Conservation (phyloP, 2,113 vertebrate species). For the Corydoras sp. region DNA sequence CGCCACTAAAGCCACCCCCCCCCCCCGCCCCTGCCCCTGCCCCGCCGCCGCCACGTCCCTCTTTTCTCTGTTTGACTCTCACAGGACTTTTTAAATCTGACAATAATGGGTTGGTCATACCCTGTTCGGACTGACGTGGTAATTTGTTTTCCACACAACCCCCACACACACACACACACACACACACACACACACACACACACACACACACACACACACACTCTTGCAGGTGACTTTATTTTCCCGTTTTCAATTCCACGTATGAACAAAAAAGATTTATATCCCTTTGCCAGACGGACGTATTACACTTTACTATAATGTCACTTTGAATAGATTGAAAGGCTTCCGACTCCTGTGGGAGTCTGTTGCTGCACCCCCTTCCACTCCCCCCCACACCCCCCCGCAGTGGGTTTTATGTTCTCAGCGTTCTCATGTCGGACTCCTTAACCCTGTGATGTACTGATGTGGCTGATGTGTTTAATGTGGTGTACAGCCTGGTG, state of each 20-base stretch:
- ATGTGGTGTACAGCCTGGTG: slow-evolving; percentile 78
- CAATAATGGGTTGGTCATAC: slow-evolving; percentile 19
- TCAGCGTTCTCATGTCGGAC: neutral
- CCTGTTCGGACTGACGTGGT: slow-evolving; percentile 4
- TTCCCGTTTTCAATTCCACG: slow-evolving; percentile 28
- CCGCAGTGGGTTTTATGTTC: slow-evolving; percentile 3
- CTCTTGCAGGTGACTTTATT: slow-evolving; percentile 24
- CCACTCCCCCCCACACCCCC: no score
- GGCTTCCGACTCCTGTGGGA: neutral
- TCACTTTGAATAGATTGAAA: slow-evolving; percentile 1
- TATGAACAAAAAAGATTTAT: slow-evolving; percentile 22
- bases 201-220: neutral
- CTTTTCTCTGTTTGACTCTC: slow-evolving; percentile 3
- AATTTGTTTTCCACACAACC: slow-evolving; percentile 17
- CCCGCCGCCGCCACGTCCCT: neutral
- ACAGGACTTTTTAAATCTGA: slow-evolving; percentile 24
- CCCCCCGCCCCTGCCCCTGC: neutral
- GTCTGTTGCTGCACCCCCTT: neutral
- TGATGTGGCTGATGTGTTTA: slow-evolving; percentile 88
- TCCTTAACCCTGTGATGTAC: slow-evolving; percentile 75
- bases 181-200: neutral
- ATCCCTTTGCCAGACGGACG: slow-evolving; percentile 9
- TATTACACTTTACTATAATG: slow-evolving; percentile 23
- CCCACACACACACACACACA: neutral
- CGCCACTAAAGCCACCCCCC: neutral